Conservation (phyloP, 2,888 invertebrate species). For the Ellobium chinense region DNA sequence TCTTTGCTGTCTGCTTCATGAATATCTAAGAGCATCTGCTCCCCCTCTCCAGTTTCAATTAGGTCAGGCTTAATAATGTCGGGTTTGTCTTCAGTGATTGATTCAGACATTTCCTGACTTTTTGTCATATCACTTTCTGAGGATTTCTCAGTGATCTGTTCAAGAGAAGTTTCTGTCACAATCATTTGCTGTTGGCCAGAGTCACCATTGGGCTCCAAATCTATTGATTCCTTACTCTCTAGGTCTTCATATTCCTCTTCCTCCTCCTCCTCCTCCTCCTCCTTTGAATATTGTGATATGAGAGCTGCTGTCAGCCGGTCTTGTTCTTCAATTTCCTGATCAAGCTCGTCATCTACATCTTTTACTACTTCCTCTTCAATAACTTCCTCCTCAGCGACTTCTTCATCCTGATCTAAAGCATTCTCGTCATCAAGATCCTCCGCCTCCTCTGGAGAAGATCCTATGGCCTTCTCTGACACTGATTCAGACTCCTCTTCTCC, state of each 20-base stretch:
- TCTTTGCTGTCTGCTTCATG: slow-evolving; percentile 12
- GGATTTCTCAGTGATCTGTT: slow-evolving; percentile 29
- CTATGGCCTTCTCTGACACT: slow-evolving; percentile 33
- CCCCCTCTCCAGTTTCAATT: background rate
- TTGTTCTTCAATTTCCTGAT: slow-evolving; percentile 49
- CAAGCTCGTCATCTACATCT: slow-evolving; percentile 40
- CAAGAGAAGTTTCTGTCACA: slow-evolving; percentile 22
- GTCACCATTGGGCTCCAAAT: slow-evolving; percentile 27
- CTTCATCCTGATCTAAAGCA: slow-evolving; percentile 32
- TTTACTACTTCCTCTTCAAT: slow-evolving; percentile 16
- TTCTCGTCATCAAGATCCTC: slow-evolving; percentile 39
- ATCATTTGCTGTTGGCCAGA: background rate
- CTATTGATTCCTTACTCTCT: slow-evolving; percentile 47
- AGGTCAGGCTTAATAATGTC: background rate
- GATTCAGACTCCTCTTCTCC: slow-evolving; percentile 31
- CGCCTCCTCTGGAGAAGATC: slow-evolving; percentile 41
- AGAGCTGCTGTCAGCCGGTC: slow-evolving; percentile 50
- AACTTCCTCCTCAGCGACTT: slow-evolving; percentile 17
- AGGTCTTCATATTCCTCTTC: slow-evolving; percentile 20
- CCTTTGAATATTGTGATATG: slow-evolving; percentile 43
- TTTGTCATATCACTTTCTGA: slow-evolving; percentile 30
- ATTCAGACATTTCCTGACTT: slow-evolving; percentile 30
- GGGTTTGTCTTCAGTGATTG: background rate
- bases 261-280: slow-evolving; percentile 18
- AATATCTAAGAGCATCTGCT: background rate